A percentile compares a stretch with the other conserved stretches of the same genome.
These are phyloP conservation scores for Stenotaenia linearis DNA, from an alignment of 2,888 invertebrate species.

Conservation along the genomic window DNA sequence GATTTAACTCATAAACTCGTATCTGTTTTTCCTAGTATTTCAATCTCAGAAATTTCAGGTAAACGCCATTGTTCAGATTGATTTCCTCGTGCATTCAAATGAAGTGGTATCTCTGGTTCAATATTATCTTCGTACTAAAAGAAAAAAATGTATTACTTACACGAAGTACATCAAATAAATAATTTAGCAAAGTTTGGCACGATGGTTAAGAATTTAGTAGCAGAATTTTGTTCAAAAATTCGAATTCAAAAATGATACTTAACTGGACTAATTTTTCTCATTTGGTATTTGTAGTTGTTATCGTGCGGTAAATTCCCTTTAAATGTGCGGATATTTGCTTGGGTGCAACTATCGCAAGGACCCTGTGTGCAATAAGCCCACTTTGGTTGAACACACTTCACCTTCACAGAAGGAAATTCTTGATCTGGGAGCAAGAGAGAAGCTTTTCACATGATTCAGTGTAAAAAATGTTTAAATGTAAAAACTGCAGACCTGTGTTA, in stretches of 20 bases:
- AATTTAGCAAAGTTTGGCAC: no score
- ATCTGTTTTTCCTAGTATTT: neutral
- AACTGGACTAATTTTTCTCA: slow-evolving; percentile 24
- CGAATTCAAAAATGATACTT: neutral
- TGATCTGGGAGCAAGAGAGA: neutral
- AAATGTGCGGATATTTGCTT: neutral
- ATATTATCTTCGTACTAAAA: neutral
- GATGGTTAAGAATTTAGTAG: no score
- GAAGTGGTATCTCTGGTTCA: neutral
- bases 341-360: slow-evolving; percentile 4
- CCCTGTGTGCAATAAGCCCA: slow-evolving; percentile 24
- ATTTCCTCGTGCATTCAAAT: neutral
- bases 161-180: no score
- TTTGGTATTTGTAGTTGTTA: slow-evolving; percentile 26
- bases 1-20: neutral
- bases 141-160: neutral
- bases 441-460: neutral
- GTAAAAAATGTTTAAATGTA: neutral
- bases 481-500: slow-evolving; percentile 47
- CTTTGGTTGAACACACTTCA: slow-evolving; percentile 28
- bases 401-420: slow-evolving; percentile 28
- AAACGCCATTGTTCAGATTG: neutral
- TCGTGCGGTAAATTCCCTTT: slow-evolving; percentile 13
- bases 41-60: neutral
- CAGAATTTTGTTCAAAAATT: no score